A percentile compares a stretch with the other conserved stretches of the same genome.
Evolutionary conservation across 2,888 invertebrate species (phyloP).

Genomic region (Agrypnus murinus): DNA sequence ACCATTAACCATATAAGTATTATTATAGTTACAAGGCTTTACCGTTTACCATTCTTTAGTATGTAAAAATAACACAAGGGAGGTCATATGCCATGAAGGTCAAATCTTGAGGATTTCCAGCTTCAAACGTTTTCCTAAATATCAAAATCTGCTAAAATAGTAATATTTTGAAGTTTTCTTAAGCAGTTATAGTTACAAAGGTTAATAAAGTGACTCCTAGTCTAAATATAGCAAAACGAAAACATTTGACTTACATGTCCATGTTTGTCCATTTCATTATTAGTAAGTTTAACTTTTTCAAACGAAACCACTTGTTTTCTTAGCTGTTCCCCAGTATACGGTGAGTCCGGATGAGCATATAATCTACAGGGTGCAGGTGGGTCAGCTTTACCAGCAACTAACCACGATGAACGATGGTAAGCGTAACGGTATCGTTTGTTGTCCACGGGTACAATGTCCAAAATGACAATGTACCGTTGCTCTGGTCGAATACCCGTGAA

Average conservation of each 20-base stretch:
- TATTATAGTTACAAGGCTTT: no score
- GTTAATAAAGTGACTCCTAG: no score
- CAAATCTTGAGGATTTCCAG: no score
- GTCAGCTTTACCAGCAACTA: slow-evolving; percentile 98
- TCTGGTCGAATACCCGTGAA: slow-evolving; percentile 90
- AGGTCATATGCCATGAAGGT: no score
- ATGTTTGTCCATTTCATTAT: slow-evolving; percentile 97
- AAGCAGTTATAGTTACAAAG: no score
- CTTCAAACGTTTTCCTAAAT: no score
- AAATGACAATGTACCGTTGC: slow-evolving; percentile 91
- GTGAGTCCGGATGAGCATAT: slow-evolving; percentile 97
- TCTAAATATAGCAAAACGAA: no score
- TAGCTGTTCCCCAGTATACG: slow-evolving; percentile 95
- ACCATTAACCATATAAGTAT: no score
- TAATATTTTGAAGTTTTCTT: no score
- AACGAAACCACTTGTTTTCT: slow-evolving; percentile 97
- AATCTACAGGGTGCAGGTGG: slow-evolving; percentile 95
- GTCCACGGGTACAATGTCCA: slow-evolving; percentile 98
- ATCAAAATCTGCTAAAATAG: no score
- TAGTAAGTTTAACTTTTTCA: slow-evolving; percentile 98
- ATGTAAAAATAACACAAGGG: no score
- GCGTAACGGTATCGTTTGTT: slow-evolving; percentile 97
- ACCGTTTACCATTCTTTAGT: no score
- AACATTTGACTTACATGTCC: slow-evolving; percentile 88
- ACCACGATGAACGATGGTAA: slow-evolving; percentile 98